These are phyloP conservation scores for Mystacornis crossleyi DNA, from an alignment of 2,113 vertebrate species.

Conservation along the genomic window DNA sequence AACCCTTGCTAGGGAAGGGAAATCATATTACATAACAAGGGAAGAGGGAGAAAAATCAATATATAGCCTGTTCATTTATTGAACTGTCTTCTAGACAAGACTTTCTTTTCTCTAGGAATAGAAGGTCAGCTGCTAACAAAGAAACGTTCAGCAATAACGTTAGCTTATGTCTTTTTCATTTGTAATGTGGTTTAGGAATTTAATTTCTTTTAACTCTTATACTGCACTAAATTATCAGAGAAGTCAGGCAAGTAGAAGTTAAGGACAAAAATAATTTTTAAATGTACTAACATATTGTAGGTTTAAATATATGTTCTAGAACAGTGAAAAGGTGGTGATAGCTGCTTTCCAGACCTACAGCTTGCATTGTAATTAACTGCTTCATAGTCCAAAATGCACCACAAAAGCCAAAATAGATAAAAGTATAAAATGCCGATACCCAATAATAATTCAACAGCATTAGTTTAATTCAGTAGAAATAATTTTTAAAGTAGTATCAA, in stretches of 20 bases:
- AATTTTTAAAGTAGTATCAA: neutral
- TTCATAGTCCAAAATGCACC: neutral
- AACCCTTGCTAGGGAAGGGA: conserved; percentile 43
- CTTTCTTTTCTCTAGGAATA: neutral
- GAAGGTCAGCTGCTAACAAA: conserved; percentile 24
- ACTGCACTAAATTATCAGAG: neutral
- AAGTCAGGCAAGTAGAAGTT: neutral
- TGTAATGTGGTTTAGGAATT: neutral
- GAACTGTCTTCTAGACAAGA: conserved; percentile 61
- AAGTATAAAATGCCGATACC: neutral
- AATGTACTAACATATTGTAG: neutral
- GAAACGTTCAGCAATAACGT: neutral
- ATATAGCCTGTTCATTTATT: conserved; percentile 67
- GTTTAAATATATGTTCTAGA: neutral
- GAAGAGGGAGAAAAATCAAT: conserved; percentile 66
- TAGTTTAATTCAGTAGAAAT: neutral
- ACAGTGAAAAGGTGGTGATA: neutral
- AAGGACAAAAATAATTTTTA: neutral
- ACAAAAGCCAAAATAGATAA: neutral
- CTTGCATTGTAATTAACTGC: neutral
- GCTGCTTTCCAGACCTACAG: neutral
- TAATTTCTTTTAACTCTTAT: neutral
- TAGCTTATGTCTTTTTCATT: neutral
- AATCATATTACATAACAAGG: conserved; percentile 68
- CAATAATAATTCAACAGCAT: neutral